Percentiles rank a stretch among this genome's conserved stretches.
These are phyloP conservation scores for Argya squamiceps DNA, from an alignment of 2,797 vertebrate genomes.

Conservation along the genomic window DNA sequence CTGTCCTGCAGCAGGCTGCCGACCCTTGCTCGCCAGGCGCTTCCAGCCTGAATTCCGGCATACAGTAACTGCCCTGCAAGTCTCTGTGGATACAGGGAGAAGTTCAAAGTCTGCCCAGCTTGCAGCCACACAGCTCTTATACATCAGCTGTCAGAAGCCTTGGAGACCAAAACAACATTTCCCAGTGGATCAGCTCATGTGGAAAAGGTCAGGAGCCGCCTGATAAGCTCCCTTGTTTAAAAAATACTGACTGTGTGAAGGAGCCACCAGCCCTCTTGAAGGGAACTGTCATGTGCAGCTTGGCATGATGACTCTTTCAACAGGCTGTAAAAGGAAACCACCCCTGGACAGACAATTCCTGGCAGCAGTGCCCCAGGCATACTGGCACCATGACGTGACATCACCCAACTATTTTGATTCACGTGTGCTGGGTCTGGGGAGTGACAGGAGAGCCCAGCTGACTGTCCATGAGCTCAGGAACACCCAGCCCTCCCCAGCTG, in stretches of 20 bases:
- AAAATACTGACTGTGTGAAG: constrained; percentile 31
- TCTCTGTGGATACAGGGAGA: not conserved
- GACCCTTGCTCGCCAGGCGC: not conserved
- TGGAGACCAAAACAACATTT: not conserved
- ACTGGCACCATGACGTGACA: constrained; percentile 75
- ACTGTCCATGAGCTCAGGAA: not conserved
- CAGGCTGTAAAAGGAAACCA: constrained; percentile 92
- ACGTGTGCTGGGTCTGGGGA: constrained; percentile 39
- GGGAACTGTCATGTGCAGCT: constrained; percentile 86
- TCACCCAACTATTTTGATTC: constrained; percentile 84
- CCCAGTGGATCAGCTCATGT: constrained; percentile 35
- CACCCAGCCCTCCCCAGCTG: not conserved
- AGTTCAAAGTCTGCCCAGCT: constrained; percentile 42
- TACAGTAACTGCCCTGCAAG: not conserved
- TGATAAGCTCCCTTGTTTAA: constrained; percentile 23
- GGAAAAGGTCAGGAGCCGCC: constrained; percentile 41
- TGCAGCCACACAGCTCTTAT: not conserved
- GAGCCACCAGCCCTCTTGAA: constrained; percentile 60
- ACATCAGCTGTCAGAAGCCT: constrained; percentile 40
- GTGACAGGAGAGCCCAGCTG: constrained; percentile 45
- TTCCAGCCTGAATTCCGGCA: not conserved
- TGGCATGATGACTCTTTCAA: constrained; percentile 79
- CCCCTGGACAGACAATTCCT: constrained; percentile 75
- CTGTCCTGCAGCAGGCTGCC: not conserved
- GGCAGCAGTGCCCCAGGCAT: constrained; percentile 69